phyloP scores from a whole-genome alignment of 2,888 invertebrate genomes.

The Lycia hirtaria region DNA sequence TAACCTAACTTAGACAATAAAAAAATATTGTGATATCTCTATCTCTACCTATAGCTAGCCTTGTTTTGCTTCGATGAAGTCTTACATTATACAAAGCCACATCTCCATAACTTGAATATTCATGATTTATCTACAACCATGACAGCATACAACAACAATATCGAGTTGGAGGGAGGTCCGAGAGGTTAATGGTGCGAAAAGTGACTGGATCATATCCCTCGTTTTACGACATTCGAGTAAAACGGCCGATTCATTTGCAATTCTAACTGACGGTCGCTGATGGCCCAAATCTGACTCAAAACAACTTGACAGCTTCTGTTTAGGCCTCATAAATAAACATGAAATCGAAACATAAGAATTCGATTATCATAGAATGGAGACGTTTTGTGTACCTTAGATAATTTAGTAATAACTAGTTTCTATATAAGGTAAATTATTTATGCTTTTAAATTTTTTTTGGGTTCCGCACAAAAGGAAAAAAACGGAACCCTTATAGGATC shows the following conservation, averaged over 20 bases:
- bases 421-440: not conserved
- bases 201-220: conserved; percentile 84
- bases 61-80: not conserved
- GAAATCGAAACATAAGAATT: conserved; percentile 5
- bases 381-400: not conserved
- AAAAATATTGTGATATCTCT: not conserved
- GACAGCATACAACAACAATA: conserved; percentile 70
- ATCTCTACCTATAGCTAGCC: not conserved
- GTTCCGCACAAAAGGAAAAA: no score
- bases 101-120: conserved; percentile 37
- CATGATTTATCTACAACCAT: conserved; percentile 52
- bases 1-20: no score
- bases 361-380: not conserved
- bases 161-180: conserved; percentile 70
- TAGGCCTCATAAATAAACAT: conserved; percentile 21
- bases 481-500: no score
- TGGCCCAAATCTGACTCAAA: conserved; percentile 49
- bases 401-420: not conserved
- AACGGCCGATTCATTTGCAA: conserved; percentile 85
- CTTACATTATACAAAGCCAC: not conserved
- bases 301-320: conserved; percentile 37
- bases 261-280: conserved; percentile 77
- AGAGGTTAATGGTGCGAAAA: conserved; percentile 84
- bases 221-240: conserved; percentile 81
- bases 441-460: not conserved